phyloP scores from a whole-genome alignment of 30 jellyfish, hydroid and myxozoan genomes.

The Nemopilema nomurai region DNA sequence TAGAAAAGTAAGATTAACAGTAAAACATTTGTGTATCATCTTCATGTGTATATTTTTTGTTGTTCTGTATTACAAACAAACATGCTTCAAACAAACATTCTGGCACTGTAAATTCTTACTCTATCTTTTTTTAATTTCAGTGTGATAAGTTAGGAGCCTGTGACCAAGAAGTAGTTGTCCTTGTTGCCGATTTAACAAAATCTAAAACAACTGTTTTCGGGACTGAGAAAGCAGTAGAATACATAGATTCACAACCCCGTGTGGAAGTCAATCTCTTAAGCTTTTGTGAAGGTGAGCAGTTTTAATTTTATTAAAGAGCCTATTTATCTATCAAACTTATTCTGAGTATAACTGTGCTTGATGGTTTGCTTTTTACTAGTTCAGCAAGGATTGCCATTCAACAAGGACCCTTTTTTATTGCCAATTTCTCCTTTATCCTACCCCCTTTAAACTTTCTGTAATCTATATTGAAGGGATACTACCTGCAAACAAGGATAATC shows the following conservation, averaged over 20 bases:
- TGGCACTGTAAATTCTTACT: background rate
- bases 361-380: background rate
- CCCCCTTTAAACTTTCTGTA: background rate
- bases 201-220: constrained; percentile 14
- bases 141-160: constrained; percentile 24
- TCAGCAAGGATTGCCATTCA: background rate
- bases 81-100: background rate
- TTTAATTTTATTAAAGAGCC: background rate
- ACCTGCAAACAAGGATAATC: constrained; percentile 9
- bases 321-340: background rate
- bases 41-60: background rate
- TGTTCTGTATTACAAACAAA: background rate
- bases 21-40: background rate
- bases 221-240: constrained; percentile 18
- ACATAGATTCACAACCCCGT: constrained; percentile 16
- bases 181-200: constrained; percentile 6
- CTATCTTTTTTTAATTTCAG: background rate
- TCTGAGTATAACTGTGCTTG: background rate
- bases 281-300: constrained; percentile 28
- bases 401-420: background rate
- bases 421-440: background rate
- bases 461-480: background rate
- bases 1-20: background rate
- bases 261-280: constrained; percentile 6
- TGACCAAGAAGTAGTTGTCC: constrained; percentile 19